Conservation (phyloP, 30 jellyfish, hydroid and myxozoan species). For the Turritopsis dohrnii region DNA sequence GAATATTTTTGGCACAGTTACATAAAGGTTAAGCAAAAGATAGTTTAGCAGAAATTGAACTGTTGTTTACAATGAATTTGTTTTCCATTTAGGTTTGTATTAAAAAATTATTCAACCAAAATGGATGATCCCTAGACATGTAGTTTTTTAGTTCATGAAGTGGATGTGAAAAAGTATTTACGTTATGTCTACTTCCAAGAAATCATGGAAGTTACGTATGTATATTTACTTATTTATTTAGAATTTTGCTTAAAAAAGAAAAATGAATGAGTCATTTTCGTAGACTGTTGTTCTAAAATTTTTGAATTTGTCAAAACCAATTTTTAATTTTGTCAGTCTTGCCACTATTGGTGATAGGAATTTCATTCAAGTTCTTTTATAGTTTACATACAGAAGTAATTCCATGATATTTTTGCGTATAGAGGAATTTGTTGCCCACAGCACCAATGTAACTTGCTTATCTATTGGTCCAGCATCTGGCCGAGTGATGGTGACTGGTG, state of each 20-base stretch:
- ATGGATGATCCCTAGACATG: not conserved
- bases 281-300: too few species aligned
- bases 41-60: too few species aligned
- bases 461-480: slow-evolving; percentile 98
- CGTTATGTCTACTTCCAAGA: not conserved
- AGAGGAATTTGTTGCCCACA: slow-evolving; percentile 99
- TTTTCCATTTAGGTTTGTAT: not conserved
- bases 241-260: too few species aligned
- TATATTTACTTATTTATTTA: not conserved
- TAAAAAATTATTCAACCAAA: not conserved
- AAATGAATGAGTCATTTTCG: too few species aligned
- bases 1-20: too few species aligned
- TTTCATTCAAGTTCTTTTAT: too few species aligned
- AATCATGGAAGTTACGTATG: slow-evolving; percentile 15
- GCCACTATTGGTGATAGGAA: too few species aligned
- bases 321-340: not conserved
- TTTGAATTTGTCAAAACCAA: too few species aligned
- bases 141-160: not conserved
- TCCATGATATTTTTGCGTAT: not conserved
- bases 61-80: too few species aligned
- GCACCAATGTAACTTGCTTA: slow-evolving; percentile 86
- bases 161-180: not conserved
- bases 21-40: too few species aligned
- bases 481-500: slow-evolving; percentile 98
- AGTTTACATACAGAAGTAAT: too few species aligned